These are phyloP conservation scores for Meganola albula DNA, from an alignment of 2,888 invertebrate species.

Conservation along the genomic window DNA sequence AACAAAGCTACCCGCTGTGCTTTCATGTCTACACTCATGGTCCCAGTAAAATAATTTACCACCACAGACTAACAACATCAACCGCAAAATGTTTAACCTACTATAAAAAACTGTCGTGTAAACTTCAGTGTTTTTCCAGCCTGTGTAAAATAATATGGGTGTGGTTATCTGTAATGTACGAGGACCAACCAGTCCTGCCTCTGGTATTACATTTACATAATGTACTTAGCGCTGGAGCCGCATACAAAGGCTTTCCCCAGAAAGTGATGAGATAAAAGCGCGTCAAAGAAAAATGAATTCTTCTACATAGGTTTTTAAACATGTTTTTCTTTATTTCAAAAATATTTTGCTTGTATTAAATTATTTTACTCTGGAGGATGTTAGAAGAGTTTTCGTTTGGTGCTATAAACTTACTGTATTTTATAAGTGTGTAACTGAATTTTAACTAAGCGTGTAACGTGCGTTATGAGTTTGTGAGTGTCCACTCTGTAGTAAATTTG, in stretches of 20 bases:
- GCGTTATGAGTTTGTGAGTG: slow-evolving; percentile 12
- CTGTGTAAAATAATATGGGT: slow-evolving; percentile 53
- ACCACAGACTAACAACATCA: slow-evolving; percentile 22
- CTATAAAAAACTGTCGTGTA: too few relatives aligned
- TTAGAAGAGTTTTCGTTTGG: slow-evolving; percentile 35
- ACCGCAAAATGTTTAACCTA: too few relatives aligned
- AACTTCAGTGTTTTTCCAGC: slow-evolving; percentile 19
- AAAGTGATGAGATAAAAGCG: slow-evolving; percentile 49
- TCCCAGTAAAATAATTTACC: slow-evolving; percentile 17
- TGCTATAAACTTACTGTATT: slow-evolving; percentile 33
- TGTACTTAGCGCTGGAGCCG: slow-evolving; percentile 62
- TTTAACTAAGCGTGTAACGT: slow-evolving; percentile 13
- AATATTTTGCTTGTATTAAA: slow-evolving; percentile 45
- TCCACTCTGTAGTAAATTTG: slow-evolving; percentile 13
- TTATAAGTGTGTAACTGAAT: slow-evolving; percentile 26
- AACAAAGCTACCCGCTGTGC: slow-evolving; percentile 17
- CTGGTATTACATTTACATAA: slow-evolving; percentile 70
- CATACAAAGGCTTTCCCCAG: slow-evolving; percentile 58
- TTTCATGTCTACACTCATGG: slow-evolving; percentile 18
- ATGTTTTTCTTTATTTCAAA: slow-evolving; percentile 31
- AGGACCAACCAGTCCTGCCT: slow-evolving; percentile 55
- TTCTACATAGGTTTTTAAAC: slow-evolving; percentile 36
- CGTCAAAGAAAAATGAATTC: slow-evolving; percentile 52
- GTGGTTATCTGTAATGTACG: slow-evolving; percentile 51
- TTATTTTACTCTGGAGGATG: slow-evolving; percentile 41